Base-by-base conservation (phyloP, 1,140 invertebrate species). In the Hyphantria cunea region DNA sequence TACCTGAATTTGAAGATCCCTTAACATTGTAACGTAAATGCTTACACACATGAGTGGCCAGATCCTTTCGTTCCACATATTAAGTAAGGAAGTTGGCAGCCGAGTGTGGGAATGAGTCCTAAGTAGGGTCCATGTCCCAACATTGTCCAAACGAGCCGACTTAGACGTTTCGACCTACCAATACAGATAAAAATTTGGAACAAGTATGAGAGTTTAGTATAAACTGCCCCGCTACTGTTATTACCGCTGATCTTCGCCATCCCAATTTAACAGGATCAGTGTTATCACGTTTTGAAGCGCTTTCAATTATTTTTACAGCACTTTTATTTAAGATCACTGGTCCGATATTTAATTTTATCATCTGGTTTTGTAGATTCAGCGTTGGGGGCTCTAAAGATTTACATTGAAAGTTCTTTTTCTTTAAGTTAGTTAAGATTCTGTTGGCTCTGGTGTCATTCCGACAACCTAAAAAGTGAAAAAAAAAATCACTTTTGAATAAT, bases 61-160 rank as follows among this genome's bases (percentile, higher is more conserved):
- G 31, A 49, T 58, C 55, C 55, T 48, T 58, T 58, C 55, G 45
- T 48, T 58, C 55, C 45, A 49, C 55, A 58, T 58, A 58, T 58
- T 58, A 58, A 58, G 48, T 58, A 58, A 58, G 55, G 55, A 58
- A 58, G 45, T 45, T 49, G 45, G 32, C 55, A 39, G 14, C 34
- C 33, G n/a, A 49, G 14, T 12, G 55, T 12, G 33, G 55, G 25
- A 58, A 58, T 58, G 55, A 58, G 45, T 14, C 45, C 55, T 58
- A 49, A 56, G 54, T 56, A 48, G 54, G 54, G 54, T 56, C 41
- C 53, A 45, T 55, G 11, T 37, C 54, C 42, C 54, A 11, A 15
- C 32, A 3, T 13, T 13, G 34, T 25, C 14, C 45, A 13, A 37
- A 49, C 33, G n/a, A 58, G n/a, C 14, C 45, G 15, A 58, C 45